phyloP scores from a whole-genome alignment of 2,113 vertebrate species.

The Zosterops hypoxanthus region DNA sequence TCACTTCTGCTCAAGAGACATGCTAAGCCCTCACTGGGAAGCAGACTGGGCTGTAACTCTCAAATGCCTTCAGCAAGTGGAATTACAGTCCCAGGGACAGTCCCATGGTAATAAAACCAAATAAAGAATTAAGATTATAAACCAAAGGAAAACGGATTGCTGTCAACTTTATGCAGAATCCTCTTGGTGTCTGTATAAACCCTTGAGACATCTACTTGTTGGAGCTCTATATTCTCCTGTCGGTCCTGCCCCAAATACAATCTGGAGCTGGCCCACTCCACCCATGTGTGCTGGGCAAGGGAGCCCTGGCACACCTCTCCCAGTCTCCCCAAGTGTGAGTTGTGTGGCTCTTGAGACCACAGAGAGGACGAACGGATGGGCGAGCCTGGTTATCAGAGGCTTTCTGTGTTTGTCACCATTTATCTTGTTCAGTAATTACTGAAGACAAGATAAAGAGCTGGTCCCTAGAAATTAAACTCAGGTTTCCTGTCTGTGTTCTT shows the following conservation, averaged over 20 bases:
- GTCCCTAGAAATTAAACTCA: neutral
- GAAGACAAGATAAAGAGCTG: neutral
- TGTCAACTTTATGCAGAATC: neutral
- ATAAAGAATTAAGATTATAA: neutral
- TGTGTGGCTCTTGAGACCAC: neutral
- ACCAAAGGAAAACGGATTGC: neutral
- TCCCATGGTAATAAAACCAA: neutral
- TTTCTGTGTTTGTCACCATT: neutral
- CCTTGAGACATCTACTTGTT: neutral
- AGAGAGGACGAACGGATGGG: fast-evolving
- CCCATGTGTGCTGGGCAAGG: neutral
- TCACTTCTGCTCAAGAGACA: neutral
- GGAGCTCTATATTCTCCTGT: neutral
- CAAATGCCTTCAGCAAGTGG: neutral
- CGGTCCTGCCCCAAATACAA: neutral
- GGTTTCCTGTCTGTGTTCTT: neutral
- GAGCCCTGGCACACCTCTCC: neutral
- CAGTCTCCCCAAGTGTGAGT: fast-evolving
- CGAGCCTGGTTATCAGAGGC: neutral
- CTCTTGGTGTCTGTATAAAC: neutral
- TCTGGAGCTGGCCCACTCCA: neutral
- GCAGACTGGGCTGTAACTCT: neutral
- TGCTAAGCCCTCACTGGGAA: neutral
- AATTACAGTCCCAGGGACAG: neutral
- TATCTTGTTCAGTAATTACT: neutral